These are phyloP conservation scores for Catonia carolina DNA, from an alignment of 2,888 invertebrate species.

Conservation along the genomic window DNA sequence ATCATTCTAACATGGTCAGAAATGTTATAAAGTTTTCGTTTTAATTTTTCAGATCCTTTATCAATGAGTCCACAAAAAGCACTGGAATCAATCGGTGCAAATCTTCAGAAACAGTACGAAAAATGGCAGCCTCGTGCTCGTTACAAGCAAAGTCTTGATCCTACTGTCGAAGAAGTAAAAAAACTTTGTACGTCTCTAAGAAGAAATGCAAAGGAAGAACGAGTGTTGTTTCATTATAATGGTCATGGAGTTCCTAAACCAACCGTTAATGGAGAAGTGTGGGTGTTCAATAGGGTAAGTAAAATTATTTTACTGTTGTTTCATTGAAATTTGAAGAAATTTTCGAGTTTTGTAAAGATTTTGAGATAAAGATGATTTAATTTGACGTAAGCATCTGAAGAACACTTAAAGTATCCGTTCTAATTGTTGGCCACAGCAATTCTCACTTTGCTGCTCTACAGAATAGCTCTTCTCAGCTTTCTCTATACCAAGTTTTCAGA, in stretches of 20 bases:
- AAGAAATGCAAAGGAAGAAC: slow-evolving; percentile 95
- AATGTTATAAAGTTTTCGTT: no score
- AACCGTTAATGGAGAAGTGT: slow-evolving; percentile 96
- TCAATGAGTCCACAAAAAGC: slow-evolving; percentile 87
- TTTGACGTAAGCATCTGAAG: no score
- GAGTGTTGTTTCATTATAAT: slow-evolving; percentile 98
- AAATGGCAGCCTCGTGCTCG: slow-evolving; percentile 97
- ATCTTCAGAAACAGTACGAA: slow-evolving; percentile 94
- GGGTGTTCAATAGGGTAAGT: slow-evolving; percentile 94
- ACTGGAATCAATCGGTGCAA: slow-evolving; percentile 82
- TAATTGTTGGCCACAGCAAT: no score
- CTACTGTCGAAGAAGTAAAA: slow-evolving; percentile 96
- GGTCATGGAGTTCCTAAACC: slow-evolving; percentile 99
- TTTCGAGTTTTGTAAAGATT: no score
- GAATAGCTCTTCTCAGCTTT: no score
- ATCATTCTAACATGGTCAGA: no score
- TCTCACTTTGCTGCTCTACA: no score
- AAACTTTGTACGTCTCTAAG: slow-evolving; percentile 91
- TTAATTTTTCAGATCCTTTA: slow-evolving; percentile 70
- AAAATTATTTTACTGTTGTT: neutral
- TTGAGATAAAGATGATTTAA: no score
- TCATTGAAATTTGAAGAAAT: neutral
- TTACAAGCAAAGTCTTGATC: slow-evolving; percentile 95
- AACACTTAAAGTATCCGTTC: no score
- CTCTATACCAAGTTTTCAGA: no score